Percentiles rank a stretch among this genome's conserved stretches.
Conservation (phyloP, 2,113 vertebrate genomes). For the Sula dactylatra region DNA sequence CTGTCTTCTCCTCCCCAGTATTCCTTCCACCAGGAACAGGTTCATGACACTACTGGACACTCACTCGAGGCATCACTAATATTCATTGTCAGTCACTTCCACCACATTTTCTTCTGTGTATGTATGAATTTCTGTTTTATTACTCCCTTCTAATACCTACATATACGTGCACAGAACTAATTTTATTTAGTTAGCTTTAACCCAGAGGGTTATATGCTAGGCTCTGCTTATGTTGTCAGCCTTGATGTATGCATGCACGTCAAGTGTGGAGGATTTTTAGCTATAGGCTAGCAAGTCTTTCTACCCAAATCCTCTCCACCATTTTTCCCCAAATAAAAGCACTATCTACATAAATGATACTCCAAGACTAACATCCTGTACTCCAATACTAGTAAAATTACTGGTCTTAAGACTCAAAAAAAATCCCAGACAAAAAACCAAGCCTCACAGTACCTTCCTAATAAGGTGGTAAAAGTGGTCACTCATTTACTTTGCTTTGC, state of each 20-base stretch:
- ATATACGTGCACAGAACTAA: background rate
- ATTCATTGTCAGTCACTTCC: background rate
- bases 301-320: background rate
- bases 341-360: background rate
- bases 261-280: background rate
- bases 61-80: background rate
- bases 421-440: accelerated
- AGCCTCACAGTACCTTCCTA: background rate
- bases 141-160: background rate
- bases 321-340: background rate
- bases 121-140: background rate
- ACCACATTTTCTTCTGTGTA: background rate
- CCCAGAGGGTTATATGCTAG: background rate
- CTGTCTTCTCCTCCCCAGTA: background rate
- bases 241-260: background rate
- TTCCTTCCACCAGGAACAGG: background rate
- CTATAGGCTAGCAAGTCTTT: background rate
- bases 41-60: background rate
- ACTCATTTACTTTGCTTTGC: background rate
- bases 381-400: background rate
- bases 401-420: background rate
- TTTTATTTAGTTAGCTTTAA: background rate
- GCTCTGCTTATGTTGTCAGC: background rate
- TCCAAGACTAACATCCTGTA: background rate
- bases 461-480: background rate